phyloP scores from a whole-genome alignment of 1,140 invertebrate species.

The Sminthurinus signatus region DNA sequence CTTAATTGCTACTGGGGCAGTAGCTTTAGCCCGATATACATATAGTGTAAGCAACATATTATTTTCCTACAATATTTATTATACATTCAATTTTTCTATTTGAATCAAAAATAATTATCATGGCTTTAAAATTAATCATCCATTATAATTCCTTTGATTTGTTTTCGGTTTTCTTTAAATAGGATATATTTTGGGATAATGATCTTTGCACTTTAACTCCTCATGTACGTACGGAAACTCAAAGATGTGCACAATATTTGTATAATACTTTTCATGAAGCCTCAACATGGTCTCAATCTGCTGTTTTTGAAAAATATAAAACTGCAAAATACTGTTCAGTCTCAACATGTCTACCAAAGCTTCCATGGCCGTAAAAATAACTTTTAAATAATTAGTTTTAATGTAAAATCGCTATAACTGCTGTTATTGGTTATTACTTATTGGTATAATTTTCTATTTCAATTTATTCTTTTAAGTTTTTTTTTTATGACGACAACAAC shows the following conservation, averaged over 20 bases:
- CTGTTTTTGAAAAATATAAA: slow-evolving; percentile 35
- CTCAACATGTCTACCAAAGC: neutral
- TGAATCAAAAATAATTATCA: too few species aligned
- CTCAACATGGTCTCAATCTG: slow-evolving; percentile 13
- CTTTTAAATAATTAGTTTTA: neutral
- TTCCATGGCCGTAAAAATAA: neutral
- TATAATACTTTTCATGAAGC: slow-evolving; percentile 27
- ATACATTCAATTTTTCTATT: too few species aligned
- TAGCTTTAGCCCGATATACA: slow-evolving; percentile 72
- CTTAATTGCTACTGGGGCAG: slow-evolving; percentile 67
- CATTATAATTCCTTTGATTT: neutral
- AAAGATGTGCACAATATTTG: slow-evolving; percentile 16
- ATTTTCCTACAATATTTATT: too few species aligned
- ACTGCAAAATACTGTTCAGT: slow-evolving; percentile 10
- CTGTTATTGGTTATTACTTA: neutral
- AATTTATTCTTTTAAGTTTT: neutral
- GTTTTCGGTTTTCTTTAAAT: too few species aligned
- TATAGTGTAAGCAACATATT: neutral
- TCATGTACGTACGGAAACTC: slow-evolving; percentile 11
- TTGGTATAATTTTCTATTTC: too few species aligned
- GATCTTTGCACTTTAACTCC: slow-evolving; percentile 6
- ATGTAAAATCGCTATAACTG: too few species aligned
- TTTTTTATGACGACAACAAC: too few species aligned
- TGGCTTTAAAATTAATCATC: too few species aligned
- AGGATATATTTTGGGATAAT: slow-evolving; percentile 26